Percentiles rank a stretch among this genome's conserved stretches.
Conservation (phyloP, 2,888 invertebrate species). For the Dorcus hopei region DNA sequence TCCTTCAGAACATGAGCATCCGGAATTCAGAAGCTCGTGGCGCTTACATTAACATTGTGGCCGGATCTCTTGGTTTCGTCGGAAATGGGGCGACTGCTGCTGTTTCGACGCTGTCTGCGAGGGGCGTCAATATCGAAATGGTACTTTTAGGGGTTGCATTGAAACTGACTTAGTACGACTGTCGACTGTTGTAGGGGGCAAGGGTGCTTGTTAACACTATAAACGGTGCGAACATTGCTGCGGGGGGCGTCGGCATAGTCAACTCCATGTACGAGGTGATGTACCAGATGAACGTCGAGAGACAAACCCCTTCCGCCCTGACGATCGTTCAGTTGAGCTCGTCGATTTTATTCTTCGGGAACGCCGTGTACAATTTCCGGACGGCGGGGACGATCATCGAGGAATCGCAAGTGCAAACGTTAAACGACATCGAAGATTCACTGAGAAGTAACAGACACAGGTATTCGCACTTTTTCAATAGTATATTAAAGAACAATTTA, state of each 20-base stretch:
- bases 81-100: slow-evolving; percentile 51
- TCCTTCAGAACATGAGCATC: slow-evolving; percentile 45
- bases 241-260: slow-evolving; percentile 34
- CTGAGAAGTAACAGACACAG: slow-evolving; percentile 56
- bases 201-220: slow-evolving; percentile 33
- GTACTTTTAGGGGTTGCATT: slow-evolving; percentile 30
- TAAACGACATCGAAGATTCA: slow-evolving; percentile 53
- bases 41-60: slow-evolving; percentile 59
- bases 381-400: slow-evolving; percentile 37
- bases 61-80: slow-evolving; percentile 55
- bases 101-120: slow-evolving; percentile 22
- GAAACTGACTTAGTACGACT: no score
- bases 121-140: slow-evolving; percentile 52
- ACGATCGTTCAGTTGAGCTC: slow-evolving; percentile 30
- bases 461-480: slow-evolving; percentile 18
- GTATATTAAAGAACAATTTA: no score
- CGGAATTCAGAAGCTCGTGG: slow-evolving; percentile 57
- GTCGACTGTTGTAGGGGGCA: slow-evolving; percentile 23
- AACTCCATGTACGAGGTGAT: slow-evolving; percentile 26
- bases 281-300: slow-evolving; percentile 14
- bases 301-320: slow-evolving; percentile 23
- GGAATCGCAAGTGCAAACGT: slow-evolving; percentile 54
- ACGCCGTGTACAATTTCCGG: slow-evolving; percentile 29
- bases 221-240: slow-evolving; percentile 34
- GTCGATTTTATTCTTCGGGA: slow-evolving; percentile 33